Base-by-base conservation (phyloP, 2,113 vertebrate species). In the Cynocephalus volans region DNA sequence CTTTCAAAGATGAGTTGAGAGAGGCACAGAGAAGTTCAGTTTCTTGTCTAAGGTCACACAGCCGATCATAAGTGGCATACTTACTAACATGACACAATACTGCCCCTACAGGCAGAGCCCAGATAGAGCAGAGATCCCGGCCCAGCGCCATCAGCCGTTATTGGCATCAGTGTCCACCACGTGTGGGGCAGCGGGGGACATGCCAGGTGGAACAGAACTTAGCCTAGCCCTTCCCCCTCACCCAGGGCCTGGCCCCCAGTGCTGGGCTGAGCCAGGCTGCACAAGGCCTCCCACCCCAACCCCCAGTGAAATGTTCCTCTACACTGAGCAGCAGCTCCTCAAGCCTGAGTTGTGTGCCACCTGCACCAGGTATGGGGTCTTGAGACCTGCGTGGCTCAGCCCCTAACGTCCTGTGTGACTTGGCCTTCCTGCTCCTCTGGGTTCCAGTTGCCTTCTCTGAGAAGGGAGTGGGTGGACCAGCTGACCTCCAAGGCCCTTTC, bases 401-500 rank as follows among this genome's bases (percentile, higher is more conserved):
- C 54, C 48, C 60, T 45, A 19, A 0, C 17, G 56, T 36, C 75
- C 73, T 8, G 0, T 41, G 89, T 8, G n/a, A 52, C 36, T 72
- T 96, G 83, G 83, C 56, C 87, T 96, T 95, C 75, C 73, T 41
- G 4, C 64, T n/a, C 58, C 88, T 83, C 56, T 0, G 24, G 58
- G 52, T 45, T 77, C 67, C 50, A 8, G 75, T 15, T 80, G 91
- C 28, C 70, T 91, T 62, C 90, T 81, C 56, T 45, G 73, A 83
- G 90, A 36, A 83, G 58, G 58, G 54, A 33, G 84, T 12, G 28
- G 50, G 92, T 50, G 80, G 82, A 28, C 89, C 31, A 2, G 65
- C 87, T 95, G 97, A 95, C 82, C 94, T 72, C 52, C 0, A 0
- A 41, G 76, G 58, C 48, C 82, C 95, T 93, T 45, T n/a, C 79